A percentile compares a stretch with the other conserved stretches of the same genome.
phyloP scores from a whole-genome alignment of 2,797 vertebrate genomes.

The Nasua narica region DNA sequence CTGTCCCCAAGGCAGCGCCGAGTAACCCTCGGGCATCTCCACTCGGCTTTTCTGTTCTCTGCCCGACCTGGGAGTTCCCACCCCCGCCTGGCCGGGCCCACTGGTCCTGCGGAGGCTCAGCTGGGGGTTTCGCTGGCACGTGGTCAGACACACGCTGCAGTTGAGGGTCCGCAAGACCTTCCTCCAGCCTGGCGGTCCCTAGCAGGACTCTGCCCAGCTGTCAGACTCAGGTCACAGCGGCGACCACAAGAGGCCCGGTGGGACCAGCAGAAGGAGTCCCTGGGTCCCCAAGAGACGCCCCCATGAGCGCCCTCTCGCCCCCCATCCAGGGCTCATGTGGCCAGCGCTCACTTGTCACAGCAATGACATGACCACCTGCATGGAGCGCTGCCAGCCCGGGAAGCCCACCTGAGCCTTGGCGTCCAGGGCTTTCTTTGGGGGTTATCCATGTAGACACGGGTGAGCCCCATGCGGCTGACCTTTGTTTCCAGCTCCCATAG shows the following conservation, averaged over 20 bases:
- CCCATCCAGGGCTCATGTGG: not conserved
- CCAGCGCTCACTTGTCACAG: not conserved
- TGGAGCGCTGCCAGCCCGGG: fast-evolving
- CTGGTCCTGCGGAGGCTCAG: not conserved
- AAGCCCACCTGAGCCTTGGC: not conserved
- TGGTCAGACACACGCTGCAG: not conserved
- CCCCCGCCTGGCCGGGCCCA: not conserved
- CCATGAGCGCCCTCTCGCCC: not conserved
- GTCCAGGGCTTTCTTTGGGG: not conserved
- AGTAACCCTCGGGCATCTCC: not conserved
- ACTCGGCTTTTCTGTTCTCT: not conserved
- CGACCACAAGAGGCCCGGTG: not conserved
- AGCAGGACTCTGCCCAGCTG: not conserved
- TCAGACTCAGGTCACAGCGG: no score
- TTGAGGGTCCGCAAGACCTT: no score
- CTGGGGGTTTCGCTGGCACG: no score
- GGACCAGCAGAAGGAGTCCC: not conserved
- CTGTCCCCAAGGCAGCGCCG: not conserved
- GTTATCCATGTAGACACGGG: not conserved
- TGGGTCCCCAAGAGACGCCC: not conserved
- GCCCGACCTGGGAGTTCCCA: not conserved
- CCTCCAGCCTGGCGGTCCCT: not conserved
- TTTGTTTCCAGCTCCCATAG: not conserved
- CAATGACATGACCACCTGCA: not conserved
- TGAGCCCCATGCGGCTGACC: not conserved